phyloP scores from a whole-genome alignment of 2,113 vertebrate species.

The Damaliscus lunatus region DNA sequence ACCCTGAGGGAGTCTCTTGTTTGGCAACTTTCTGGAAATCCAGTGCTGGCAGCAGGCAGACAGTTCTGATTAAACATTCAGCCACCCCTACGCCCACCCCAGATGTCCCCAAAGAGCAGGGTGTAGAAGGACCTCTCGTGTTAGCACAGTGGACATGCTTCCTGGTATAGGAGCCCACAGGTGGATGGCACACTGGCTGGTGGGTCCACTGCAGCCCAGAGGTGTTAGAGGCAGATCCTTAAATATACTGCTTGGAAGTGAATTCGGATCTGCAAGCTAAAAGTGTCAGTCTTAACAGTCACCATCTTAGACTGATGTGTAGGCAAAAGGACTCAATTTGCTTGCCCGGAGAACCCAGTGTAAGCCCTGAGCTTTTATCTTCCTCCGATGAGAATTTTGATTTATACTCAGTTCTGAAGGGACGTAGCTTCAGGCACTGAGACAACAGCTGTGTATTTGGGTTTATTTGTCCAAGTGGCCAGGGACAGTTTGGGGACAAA shows the following conservation, averaged over 20 bases:
- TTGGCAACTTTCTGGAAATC: neutral
- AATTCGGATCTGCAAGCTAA: neutral
- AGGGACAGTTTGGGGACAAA: slow-evolving; percentile 19
- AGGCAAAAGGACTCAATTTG: neutral
- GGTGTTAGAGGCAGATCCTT: neutral
- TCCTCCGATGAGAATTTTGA: neutral
- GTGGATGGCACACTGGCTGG: neutral
- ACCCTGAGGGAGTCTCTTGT: neutral
- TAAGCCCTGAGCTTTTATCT: neutral
- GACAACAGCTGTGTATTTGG: neutral
- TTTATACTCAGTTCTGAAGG: neutral
- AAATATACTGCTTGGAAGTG: neutral
- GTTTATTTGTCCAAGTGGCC: slow-evolving; percentile 45
- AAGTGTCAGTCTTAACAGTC: neutral
- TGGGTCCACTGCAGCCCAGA: neutral
- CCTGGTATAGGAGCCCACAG: neutral
- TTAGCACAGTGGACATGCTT: neutral
- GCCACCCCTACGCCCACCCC: fast-evolving
- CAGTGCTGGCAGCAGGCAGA: neutral
- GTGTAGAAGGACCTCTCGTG: neutral
- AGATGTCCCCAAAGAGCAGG: neutral
- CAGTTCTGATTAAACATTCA: neutral
- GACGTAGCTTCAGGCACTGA: neutral
- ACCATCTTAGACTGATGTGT: neutral
- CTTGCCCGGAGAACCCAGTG: neutral